Conservation (phyloP, 64 coral and sea anemone species). For the Anthopleura sola region DNA sequence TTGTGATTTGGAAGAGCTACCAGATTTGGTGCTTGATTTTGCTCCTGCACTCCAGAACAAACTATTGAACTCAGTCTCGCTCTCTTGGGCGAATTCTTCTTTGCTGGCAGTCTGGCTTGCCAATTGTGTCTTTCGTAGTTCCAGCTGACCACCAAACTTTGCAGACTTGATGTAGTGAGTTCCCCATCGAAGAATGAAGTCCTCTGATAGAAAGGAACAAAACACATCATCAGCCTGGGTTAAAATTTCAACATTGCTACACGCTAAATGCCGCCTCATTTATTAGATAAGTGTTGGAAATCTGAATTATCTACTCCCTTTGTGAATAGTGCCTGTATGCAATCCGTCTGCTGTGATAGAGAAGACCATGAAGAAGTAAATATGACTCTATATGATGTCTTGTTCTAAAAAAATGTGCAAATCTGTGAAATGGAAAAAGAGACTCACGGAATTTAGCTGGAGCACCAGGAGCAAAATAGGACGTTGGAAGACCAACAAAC, state of each 20-base stretch:
- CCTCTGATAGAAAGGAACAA: background rate
- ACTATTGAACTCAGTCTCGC: background rate
- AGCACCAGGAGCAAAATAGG: background rate
- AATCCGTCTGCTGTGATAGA: too few relatives aligned
- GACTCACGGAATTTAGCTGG: background rate
- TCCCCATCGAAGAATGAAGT: conserved; percentile 34
- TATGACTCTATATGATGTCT: too few relatives aligned
- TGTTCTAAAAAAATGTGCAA: too few relatives aligned
- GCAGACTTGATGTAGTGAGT: conserved; percentile 33
- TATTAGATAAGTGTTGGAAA: too few relatives aligned
- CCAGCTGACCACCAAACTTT: conserved; percentile 12
- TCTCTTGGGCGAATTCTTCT: background rate
- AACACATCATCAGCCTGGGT: too few relatives aligned
- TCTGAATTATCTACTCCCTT: too few relatives aligned
- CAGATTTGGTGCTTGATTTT: background rate
- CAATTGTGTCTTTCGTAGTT: background rate
- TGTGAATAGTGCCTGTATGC: too few relatives aligned
- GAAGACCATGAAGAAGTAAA: too few relatives aligned
- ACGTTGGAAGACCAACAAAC: conserved; percentile 9
- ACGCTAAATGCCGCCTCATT: too few relatives aligned
- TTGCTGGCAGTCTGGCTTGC: background rate
- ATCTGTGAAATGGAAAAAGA: too few relatives aligned
- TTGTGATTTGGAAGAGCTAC: background rate
- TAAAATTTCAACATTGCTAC: too few relatives aligned
- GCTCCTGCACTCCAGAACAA: background rate